phyloP scores from a whole-genome alignment of 2,888 invertebrate species.

The Pimpla rufipes region DNA sequence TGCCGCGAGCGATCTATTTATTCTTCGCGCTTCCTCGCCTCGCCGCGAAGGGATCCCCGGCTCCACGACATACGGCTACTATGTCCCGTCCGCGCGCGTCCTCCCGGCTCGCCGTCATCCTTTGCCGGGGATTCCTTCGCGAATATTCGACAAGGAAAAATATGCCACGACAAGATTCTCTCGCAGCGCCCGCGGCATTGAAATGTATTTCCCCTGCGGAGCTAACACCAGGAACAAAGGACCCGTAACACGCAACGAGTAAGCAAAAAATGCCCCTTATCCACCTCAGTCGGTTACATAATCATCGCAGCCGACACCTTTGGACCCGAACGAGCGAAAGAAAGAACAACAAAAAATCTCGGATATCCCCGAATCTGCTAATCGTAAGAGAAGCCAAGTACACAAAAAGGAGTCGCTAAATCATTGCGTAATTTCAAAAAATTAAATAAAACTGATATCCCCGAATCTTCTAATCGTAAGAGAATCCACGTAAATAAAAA shows the following conservation, averaged over 20 bases:
- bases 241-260: conserved; percentile 9
- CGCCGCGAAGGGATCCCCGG: neutral
- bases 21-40: conserved; percentile 37
- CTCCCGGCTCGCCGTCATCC: neutral
- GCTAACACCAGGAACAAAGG: neutral
- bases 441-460: too few species aligned
- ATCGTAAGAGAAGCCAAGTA: neutral
- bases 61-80: neutral
- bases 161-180: neutral
- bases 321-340: neutral
- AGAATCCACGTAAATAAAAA: too few species aligned
- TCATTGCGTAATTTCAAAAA: too few species aligned
- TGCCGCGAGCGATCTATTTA: conserved; percentile 55
- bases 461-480: too few species aligned
- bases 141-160: neutral
- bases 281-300: neutral
- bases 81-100: neutral
- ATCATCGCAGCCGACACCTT: neutral
- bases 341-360: neutral
- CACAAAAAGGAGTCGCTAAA: too few species aligned
- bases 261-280: neutral
- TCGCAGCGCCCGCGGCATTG: neutral
- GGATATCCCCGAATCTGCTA: neutral
- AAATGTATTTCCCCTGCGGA: neutral
- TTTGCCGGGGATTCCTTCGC: conserved; percentile 34